These are phyloP conservation scores for Protodeltote pygarga DNA, from an alignment of 2,888 invertebrate genomes.

Conservation along the genomic window DNA sequence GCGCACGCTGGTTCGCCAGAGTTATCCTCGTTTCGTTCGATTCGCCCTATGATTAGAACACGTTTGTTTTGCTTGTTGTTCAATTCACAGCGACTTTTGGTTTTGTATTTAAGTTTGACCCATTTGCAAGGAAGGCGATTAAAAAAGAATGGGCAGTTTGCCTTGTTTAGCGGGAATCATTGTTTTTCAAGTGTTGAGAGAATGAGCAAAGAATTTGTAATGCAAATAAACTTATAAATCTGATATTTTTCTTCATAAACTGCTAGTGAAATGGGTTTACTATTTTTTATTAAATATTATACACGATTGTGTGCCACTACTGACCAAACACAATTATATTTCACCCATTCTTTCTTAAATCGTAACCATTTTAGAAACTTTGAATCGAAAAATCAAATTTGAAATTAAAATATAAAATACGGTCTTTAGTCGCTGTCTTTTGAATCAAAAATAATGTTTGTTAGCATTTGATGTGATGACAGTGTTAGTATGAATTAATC, in stretches of 20 bases:
- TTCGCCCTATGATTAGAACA: constrained; percentile 88
- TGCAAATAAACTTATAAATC: too few species aligned
- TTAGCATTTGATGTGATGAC: constrained; percentile 67
- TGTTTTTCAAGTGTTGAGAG: not conserved
- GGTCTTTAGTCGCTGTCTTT: constrained; percentile 65
- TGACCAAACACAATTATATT: too few species aligned
- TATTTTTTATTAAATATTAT: too few species aligned
- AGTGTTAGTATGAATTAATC: constrained; percentile 72
- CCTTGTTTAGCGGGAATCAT: not conserved
- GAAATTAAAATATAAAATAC: constrained; percentile 23
- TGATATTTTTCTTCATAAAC: too few species aligned
- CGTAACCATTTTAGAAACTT: constrained; percentile 11
- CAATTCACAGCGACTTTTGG: constrained; percentile 69
- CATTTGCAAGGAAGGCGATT: constrained; percentile 11
- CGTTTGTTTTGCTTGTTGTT: constrained; percentile 66
- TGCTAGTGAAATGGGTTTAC: too few species aligned
- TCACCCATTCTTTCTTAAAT: constrained; percentile 26
- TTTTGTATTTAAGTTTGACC: constrained; percentile 14
- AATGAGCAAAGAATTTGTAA: not conserved
- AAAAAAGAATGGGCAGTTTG: constrained; percentile 19
- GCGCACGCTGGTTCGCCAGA: constrained; percentile 98
- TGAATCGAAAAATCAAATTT: constrained; percentile 19
- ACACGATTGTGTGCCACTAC: too few species aligned
- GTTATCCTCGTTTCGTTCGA: constrained; percentile 98
- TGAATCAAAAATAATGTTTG: constrained; percentile 58